phyloP scores from a whole-genome alignment of 2,888 invertebrate species.

The Cetonia aurata region DNA sequence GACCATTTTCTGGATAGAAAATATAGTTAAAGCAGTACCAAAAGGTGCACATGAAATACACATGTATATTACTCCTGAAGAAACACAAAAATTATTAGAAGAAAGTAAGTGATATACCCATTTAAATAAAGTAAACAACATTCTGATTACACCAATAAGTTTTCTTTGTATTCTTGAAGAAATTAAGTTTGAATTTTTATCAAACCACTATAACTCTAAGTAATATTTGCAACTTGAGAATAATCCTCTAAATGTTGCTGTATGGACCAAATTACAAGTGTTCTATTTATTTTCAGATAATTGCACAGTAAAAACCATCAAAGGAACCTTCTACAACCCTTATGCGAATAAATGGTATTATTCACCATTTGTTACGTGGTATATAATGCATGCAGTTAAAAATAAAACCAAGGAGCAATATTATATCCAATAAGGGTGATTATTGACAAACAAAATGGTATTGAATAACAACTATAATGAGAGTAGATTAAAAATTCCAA shows the following conservation, averaged over 20 bases:
- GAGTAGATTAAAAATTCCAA: no score
- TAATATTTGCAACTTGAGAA: not conserved
- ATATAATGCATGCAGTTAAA: slow-evolving; percentile 35
- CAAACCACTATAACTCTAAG: no score
- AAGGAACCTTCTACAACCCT: slow-evolving; percentile 28
- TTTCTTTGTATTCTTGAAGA: not conserved
- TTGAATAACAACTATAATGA: no score
- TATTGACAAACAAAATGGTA: no score
- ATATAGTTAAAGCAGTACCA: slow-evolving; percentile 16
- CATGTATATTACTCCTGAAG: slow-evolving; percentile 28
- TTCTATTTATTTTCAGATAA: slow-evolving; percentile 21
- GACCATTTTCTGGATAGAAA: slow-evolving; percentile 26
- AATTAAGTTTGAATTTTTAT: not conserved
- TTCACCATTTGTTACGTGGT: slow-evolving; percentile 34
- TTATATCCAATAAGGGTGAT: no score
- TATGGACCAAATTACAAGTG: not conserved
- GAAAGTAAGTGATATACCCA: slow-evolving; percentile 15
- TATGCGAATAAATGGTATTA: slow-evolving; percentile 22
- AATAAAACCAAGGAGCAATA: slow-evolving; percentile 9
- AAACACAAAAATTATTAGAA: slow-evolving; percentile 31
- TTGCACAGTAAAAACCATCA: slow-evolving; percentile 27
- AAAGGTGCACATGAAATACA: slow-evolving; percentile 24
- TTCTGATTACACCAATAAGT: not conserved
- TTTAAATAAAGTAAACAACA: not conserved
- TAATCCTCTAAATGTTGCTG: no score